Evolutionary conservation across 2,888 invertebrate genomes (phyloP).

Genomic region (Eulithis testata): DNA sequence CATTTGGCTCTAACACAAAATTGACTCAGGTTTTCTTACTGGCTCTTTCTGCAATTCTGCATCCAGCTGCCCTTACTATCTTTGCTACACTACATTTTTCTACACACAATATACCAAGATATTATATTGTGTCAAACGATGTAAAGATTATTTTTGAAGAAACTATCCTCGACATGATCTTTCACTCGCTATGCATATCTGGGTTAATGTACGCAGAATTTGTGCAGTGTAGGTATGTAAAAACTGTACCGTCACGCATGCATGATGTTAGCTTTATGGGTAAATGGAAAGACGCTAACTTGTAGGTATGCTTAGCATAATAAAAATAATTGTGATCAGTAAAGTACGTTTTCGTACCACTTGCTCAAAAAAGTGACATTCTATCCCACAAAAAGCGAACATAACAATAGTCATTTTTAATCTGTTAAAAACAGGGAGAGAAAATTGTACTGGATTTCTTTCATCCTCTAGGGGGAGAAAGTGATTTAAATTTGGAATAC

Average conservation of each 20-base stretch:
- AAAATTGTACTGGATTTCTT: no score
- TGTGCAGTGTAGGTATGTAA: slow-evolving; percentile 42
- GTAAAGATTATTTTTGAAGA: slow-evolving; percentile 10
- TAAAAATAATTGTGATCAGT: background rate
- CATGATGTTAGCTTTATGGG: slow-evolving; percentile 38
- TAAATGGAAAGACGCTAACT: slow-evolving; percentile 10
- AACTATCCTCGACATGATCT: slow-evolving; percentile 41
- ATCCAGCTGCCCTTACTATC: no score
- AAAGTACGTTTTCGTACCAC: background rate
- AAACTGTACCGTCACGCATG: slow-evolving; percentile 57
- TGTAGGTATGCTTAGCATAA: slow-evolving; percentile 13
- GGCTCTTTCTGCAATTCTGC: no score
- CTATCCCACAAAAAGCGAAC: no score
- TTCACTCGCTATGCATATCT: slow-evolving; percentile 60
- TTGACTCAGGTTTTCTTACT: no score
- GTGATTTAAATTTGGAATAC: no score
- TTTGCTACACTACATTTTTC: background rate
- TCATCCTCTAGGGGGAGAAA: no score
- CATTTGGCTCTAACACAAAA: no score
- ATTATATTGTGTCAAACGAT: background rate
- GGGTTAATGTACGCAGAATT: slow-evolving; percentile 65
- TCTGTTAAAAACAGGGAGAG: no score
- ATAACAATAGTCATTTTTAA: no score
- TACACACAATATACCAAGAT: background rate
- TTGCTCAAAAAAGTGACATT: no score